phyloP scores from a whole-genome alignment of 92 coral and sea anemone species.

The Paramuricea clavata region DNA sequence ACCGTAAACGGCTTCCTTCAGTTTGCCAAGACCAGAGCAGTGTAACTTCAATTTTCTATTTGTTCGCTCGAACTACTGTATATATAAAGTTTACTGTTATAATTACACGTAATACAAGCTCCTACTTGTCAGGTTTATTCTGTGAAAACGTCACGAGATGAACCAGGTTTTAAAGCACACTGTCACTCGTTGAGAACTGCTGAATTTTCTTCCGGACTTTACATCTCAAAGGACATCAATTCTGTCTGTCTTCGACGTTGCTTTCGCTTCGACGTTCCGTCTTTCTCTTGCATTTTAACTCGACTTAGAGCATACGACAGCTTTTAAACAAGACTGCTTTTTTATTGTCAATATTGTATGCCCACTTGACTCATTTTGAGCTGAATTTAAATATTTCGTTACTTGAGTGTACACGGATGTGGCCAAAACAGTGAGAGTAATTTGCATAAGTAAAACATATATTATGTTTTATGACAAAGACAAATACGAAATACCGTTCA shows the following conservation, averaged over 20 bases:
- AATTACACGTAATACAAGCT: not conserved
- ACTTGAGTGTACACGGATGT: not conserved
- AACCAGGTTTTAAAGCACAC: not conserved
- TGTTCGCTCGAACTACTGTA: not conserved
- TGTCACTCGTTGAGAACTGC: not conserved
- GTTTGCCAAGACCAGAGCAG: not conserved
- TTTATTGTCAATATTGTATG: not conserved
- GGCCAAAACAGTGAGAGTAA: not conserved
- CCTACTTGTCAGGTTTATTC: not conserved
- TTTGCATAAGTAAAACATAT: conserved; percentile 8
- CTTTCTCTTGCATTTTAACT: not conserved
- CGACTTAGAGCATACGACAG: not conserved
- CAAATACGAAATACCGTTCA: not conserved
- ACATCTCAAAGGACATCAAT: not conserved
- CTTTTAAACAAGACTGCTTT: not conserved
- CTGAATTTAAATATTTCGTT: conserved; percentile 10
- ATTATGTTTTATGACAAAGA: not conserved
- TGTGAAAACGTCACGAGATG: not conserved
- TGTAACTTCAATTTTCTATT: not conserved
- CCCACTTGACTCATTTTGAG: conserved; percentile 25
- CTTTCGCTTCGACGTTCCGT: not conserved
- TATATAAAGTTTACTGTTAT: not conserved
- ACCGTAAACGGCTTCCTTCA: too few relatives aligned
- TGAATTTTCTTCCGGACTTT: not conserved
- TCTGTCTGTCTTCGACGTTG: not conserved